Evolutionary conservation across 1,140 invertebrate species (phyloP), one percentile per base, ranked within the genome.

Genomic region (Melitaea cinxia): DNA sequence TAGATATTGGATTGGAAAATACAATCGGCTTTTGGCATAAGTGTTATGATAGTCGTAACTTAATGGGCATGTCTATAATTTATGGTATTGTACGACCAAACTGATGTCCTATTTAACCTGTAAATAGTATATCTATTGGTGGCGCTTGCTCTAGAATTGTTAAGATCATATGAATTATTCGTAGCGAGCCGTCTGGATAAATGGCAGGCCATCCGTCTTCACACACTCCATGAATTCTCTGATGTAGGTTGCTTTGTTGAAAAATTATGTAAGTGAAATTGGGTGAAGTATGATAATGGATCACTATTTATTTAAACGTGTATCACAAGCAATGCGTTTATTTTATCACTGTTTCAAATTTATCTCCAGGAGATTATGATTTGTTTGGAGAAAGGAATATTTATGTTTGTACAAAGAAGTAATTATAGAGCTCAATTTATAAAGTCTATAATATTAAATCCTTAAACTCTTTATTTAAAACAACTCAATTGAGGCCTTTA

Each of bases 201-300:
- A 85, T 78, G 73, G 59, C 66, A 63, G 62, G 72, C 73, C 72
- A 83, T 82, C 72, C 72, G 65, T 82, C 75, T 85, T 75, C 70
- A 72, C 61, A 70, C 76, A 78, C 68, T 76, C 75, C 83, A 80
- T 83, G 80, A 77, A 77, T 78, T 73, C 55, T 26, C 54, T 78
- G 70, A 78, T 78, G 65, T 59, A 58, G 61, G 67, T 65, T 68
- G 60, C 68, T 76, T 80, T 78, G 72, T 66, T 66, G 53, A 26
- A 50, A 60, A 60, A 67, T 63, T 50, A 57, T 68, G 62, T 68
- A 57, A 61, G 59, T 52, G 26, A 21, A 55, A 59, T 21, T 37
- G 30, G 26, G 52, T 60, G 26, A 35, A 47, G 10, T 9, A 10
- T 37, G 37, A 19, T 55, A 49, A 60, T 54, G 39, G 50, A 63